Conservation (phyloP, 2,888 invertebrate species). For the Megastigmus dorsalis region DNA sequence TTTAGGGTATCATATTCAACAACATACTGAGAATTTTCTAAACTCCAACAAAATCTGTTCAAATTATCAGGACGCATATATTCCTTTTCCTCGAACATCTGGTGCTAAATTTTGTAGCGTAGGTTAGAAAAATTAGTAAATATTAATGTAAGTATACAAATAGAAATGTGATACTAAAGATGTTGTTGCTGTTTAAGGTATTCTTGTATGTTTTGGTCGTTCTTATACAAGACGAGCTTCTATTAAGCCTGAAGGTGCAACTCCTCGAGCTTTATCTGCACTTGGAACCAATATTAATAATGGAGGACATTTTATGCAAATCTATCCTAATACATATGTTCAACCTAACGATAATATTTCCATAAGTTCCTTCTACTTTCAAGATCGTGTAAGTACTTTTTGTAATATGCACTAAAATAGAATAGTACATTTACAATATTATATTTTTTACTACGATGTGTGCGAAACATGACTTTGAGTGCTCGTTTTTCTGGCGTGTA, state of each 20-base stretch:
- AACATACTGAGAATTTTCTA: slow-evolving; percentile 67
- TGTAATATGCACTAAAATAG: too few species aligned
- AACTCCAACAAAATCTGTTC: slow-evolving; percentile 68
- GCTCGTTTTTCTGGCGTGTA: too few species aligned
- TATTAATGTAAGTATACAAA: slow-evolving; percentile 1
- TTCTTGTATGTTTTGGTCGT: slow-evolving; percentile 90
- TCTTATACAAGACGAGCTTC: slow-evolving; percentile 82
- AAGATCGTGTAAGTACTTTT: slow-evolving; percentile 80
- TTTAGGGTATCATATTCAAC: slow-evolving; percentile 68
- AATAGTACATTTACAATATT: too few species aligned
- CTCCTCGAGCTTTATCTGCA: slow-evolving; percentile 87
- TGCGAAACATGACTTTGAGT: too few species aligned
- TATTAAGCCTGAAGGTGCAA: slow-evolving; percentile 83
- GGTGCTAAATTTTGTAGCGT: slow-evolving; percentile 95
- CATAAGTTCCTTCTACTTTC: slow-evolving; percentile 87
- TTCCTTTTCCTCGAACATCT: slow-evolving; percentile 95
- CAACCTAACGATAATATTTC: slow-evolving; percentile 74
- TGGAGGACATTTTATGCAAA: slow-evolving; percentile 76
- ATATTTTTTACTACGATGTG: too few species aligned
- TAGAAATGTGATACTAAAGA: not conserved
- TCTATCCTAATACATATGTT: slow-evolving; percentile 74
- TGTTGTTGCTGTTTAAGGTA: slow-evolving; percentile 72
- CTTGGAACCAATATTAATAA: slow-evolving; percentile 77
- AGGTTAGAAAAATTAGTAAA: slow-evolving; percentile 74
- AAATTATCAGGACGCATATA: slow-evolving; percentile 82